Evolutionary conservation across 1,140 invertebrate species (phyloP), one percentile per base, ranked within the genome.

Genomic region (Brachionus rubens): DNA sequence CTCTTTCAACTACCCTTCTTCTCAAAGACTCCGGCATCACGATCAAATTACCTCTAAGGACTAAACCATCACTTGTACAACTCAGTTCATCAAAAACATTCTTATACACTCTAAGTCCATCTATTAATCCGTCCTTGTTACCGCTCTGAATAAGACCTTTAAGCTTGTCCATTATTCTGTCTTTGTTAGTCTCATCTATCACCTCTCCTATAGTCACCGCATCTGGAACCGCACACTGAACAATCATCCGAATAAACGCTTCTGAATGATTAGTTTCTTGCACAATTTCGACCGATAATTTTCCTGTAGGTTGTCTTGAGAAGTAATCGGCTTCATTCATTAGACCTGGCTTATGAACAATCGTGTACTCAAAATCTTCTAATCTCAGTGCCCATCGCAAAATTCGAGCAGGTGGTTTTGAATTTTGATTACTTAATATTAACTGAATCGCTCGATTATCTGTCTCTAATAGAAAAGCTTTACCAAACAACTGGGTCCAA

Each of bases 261-360:
- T 21, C 28, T 30, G 16, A 54, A 40, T 14, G 24, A 5, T 59
- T 75, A 12, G 10, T 9, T 21, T 21, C n/a, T 24, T 9, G 33
- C 4, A 36, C 24, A 54, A 4, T 54, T 84, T 84, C 4, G 87
- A 26, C 0, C 84, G 85, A 54, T 26, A 21, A 1, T 26, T 26
- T 54, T 21, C 50, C 50, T 26, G 26, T 26, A 10, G 33, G 33
- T 36, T 36, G 33, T 9, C 33, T 36, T 3, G 33, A 36, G 9
- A 36, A 36, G 3, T 9, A 36, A 36, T 36, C 33, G 9, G 33
- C 33, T 36, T 36, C 33, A 36, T 36, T 36, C 33, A 36, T 5
- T 5, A 36, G 3, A 9, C 33, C 26, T 54, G 19, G 50, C 50
- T 30, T 12, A 10, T 54, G 50, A 12, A 54, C 26, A 1, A 26